Evolutionary conservation across 2,113 vertebrate species (phyloP).

Genomic region (Zosterops lateralis): DNA sequence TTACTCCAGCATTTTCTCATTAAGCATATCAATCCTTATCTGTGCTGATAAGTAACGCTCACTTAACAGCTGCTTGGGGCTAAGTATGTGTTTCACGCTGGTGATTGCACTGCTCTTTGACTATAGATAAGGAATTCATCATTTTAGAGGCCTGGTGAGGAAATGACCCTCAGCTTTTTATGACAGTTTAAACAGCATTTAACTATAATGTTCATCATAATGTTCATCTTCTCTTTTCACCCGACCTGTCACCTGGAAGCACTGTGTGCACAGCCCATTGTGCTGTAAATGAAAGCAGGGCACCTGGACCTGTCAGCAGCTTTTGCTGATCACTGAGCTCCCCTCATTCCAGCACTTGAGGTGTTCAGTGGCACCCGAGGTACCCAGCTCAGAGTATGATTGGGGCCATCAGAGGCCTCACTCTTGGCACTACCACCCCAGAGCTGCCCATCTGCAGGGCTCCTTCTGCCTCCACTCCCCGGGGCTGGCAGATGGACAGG

Average conservation of each 20-base stretch:
- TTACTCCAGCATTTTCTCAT: conserved; percentile 6
- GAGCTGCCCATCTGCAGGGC: neutral
- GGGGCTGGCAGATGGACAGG: neutral
- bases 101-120: neutral
- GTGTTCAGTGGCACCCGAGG: neutral
- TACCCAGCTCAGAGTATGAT: neutral
- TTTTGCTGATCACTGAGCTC: neutral
- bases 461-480: neutral
- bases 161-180: conserved; percentile 42
- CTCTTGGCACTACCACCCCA: neutral
- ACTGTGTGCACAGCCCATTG: neutral
- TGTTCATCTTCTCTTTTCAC: neutral
- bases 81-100: conserved; percentile 42
- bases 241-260: neutral
- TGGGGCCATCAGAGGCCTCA: neutral
- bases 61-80: conserved; percentile 62
- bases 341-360: neutral
- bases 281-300: neutral
- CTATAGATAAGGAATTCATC: neutral
- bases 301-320: neutral
- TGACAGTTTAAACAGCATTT: conserved; percentile 12
- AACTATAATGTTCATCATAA: neutral
- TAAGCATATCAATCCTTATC: neutral
- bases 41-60: neutral
- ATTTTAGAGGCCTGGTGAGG: neutral